Evolutionary conservation across 2,888 invertebrate genomes (phyloP).

Genomic region (Cylloceria caligata): DNA sequence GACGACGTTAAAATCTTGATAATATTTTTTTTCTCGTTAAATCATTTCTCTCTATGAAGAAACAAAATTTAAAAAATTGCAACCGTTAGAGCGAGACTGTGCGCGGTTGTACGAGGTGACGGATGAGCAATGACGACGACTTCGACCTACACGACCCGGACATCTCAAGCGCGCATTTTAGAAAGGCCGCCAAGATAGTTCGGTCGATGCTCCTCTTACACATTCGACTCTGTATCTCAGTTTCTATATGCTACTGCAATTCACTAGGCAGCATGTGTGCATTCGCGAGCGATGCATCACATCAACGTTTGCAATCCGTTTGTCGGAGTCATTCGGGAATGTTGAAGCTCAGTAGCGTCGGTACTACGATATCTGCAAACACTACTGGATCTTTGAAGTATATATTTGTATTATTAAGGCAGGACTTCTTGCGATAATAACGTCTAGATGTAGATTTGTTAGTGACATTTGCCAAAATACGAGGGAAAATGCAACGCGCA

Average conservation of each 20-base stretch:
- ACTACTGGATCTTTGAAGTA: too few relatives aligned
- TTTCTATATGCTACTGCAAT: constrained; percentile 7
- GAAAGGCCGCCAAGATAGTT: constrained; percentile 54
- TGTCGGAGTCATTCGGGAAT: constrained; percentile 37
- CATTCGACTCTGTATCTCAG: not conserved
- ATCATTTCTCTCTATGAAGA: not conserved
- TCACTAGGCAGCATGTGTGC: constrained; percentile 4
- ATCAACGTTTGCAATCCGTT: constrained; percentile 52
- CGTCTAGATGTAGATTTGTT: not conserved
- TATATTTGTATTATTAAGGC: not conserved
- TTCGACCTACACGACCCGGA: constrained; percentile 64
- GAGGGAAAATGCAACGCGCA: not conserved
- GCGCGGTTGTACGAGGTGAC: constrained; percentile 38
- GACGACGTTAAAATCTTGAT: not conserved
- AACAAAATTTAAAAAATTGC: not conserved
- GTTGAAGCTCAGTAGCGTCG: constrained; percentile 1
- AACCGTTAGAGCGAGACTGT: not conserved
- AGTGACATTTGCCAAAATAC: not conserved
- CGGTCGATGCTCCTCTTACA: constrained; percentile 50
- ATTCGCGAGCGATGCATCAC: constrained; percentile 41
- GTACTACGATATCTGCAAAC: not conserved
- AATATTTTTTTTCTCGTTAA: too few relatives aligned
- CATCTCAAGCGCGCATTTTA: constrained; percentile 62
- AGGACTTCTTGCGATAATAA: too few relatives aligned
- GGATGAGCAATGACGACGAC: constrained; percentile 51